Conservation (phyloP, 2,113 vertebrate genomes). For the Cyanistes caeruleus region DNA sequence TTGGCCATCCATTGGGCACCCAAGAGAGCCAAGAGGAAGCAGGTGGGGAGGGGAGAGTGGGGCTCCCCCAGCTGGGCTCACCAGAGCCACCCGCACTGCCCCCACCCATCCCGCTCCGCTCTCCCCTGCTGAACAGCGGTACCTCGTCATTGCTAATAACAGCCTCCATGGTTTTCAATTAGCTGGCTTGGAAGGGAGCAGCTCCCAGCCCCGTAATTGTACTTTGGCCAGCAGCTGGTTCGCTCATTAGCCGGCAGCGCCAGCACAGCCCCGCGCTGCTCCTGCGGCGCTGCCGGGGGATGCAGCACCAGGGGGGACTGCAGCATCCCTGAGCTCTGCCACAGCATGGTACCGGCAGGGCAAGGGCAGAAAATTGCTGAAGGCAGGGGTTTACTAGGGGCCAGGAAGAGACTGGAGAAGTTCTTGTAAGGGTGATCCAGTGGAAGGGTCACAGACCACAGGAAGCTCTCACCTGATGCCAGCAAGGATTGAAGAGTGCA, state of each 20-base stretch:
- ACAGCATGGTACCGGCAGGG: neutral
- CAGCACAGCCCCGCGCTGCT: neutral
- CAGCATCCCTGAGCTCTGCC: neutral
- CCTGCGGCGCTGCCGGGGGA: neutral
- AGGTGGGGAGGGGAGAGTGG: fast-evolving
- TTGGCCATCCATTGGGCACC: neutral
- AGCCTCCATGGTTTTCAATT: neutral
- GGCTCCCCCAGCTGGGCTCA: too few species aligned
- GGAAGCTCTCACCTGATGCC: neutral
- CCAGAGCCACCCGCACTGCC: fast-evolving
- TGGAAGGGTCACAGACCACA: neutral
- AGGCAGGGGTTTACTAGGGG: neutral
- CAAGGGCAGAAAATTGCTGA: neutral
- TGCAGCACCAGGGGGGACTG: neutral
- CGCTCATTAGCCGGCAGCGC: neutral
- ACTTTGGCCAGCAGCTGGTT: slow-evolving; percentile 26
- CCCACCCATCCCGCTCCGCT: fast-evolving
- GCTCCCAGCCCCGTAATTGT: neutral
- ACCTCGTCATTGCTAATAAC: neutral
- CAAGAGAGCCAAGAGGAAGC: neutral
- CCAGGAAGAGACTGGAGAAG: neutral
- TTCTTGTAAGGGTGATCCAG: neutral
- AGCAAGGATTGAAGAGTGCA: neutral
- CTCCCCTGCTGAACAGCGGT: neutral
- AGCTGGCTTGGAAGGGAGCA: neutral